Evolutionary conservation across 2,888 invertebrate genomes (phyloP).

Genomic region (Heliconius charithonia): DNA sequence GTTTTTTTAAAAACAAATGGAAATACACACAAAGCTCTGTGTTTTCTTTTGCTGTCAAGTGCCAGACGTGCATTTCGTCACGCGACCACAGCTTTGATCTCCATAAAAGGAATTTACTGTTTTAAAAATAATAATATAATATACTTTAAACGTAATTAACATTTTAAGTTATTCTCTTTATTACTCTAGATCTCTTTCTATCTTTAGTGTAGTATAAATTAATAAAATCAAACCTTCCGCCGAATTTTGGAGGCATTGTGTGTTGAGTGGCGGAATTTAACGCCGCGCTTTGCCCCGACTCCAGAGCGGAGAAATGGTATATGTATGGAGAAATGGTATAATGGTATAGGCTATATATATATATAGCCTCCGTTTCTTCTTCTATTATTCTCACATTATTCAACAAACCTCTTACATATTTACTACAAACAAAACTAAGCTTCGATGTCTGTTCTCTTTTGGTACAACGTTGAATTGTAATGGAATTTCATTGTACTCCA

Average conservation of each 20-base stretch:
- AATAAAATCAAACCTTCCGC: too few relatives aligned
- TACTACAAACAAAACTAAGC: conserved; percentile 24
- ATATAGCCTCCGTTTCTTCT: neutral
- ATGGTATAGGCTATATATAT: too few relatives aligned
- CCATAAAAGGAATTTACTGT: neutral
- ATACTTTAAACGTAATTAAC: neutral
- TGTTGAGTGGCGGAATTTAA: too few relatives aligned
- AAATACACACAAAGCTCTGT: neutral
- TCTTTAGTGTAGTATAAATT: neutral
- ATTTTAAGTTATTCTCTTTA: too few relatives aligned
- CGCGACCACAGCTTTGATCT: conserved; percentile 12
- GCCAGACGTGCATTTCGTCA: neutral
- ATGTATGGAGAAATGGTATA: too few relatives aligned
- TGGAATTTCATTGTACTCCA: conserved; percentile 44
- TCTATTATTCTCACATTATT: neutral
- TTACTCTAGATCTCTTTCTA: neutral
- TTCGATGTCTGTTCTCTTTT: conserved; percentile 29
- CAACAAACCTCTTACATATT: conserved; percentile 2
- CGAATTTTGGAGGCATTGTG: too few relatives aligned
- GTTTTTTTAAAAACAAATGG: neutral
- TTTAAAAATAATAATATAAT: neutral
- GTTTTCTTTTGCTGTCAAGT: conserved; percentile 5
- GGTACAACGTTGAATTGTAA: conserved; percentile 36
- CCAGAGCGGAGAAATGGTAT: too few relatives aligned
- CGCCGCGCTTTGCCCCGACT: too few relatives aligned